Conservation (phyloP, 2,797 vertebrate genomes). For the Cephalopachus bancanus region DNA sequence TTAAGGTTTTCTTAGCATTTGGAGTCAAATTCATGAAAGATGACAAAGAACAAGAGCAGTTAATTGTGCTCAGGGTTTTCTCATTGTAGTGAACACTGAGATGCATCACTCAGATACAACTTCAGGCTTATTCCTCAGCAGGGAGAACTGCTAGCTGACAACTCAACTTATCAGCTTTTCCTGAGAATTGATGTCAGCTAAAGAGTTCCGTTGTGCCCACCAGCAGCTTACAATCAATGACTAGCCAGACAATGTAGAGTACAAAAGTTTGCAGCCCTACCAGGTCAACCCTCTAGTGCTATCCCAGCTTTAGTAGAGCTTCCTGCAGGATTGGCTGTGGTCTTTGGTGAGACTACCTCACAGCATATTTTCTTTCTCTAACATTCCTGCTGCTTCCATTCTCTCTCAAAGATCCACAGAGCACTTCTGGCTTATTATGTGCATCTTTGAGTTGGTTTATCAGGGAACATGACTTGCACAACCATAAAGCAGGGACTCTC, state of each 20-base stretch:
- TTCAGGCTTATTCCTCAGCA: not conserved
- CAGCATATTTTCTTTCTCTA: not conserved
- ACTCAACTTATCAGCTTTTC: not conserved
- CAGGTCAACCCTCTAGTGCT: not conserved
- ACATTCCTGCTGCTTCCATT: not conserved
- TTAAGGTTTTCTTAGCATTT: not conserved
- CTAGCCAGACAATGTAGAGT: not conserved
- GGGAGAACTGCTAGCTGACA: accelerated
- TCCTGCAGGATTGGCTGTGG: not conserved
- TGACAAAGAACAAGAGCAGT: not conserved
- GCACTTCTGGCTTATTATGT: not conserved
- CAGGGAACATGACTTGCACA: not conserved
- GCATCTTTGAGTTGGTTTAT: not conserved
- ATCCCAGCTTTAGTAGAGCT: not conserved
- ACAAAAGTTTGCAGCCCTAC: accelerated
- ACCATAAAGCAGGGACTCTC: not conserved
- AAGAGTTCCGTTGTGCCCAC: not conserved
- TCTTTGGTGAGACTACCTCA: not conserved
- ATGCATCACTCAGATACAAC: too few relatives aligned
- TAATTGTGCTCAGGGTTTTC: not conserved
- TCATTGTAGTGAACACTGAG: too few relatives aligned
- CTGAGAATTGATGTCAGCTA: not conserved
- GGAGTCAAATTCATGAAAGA: not conserved
- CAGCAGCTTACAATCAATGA: not conserved
- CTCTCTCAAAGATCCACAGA: not conserved